A percentile compares a stretch with the other conserved stretches of the same genome.
These are phyloP conservation scores for Drymonia ruficornis DNA, from an alignment of 2,888 invertebrate species.

Conservation along the genomic window DNA sequence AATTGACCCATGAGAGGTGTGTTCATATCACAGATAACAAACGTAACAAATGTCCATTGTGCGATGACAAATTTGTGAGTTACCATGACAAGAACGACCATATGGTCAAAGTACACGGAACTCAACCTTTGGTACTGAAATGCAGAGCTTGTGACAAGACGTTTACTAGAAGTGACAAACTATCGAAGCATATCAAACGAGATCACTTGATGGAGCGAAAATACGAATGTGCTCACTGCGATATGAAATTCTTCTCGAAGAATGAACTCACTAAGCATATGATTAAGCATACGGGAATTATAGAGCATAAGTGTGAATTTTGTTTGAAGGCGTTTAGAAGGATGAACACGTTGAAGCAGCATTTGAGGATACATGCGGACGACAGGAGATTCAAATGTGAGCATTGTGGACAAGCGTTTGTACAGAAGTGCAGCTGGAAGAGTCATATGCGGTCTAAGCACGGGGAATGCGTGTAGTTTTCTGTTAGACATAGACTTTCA, in stretches of 20 bases:
- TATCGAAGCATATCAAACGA: background rate
- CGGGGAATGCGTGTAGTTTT: too few relatives aligned
- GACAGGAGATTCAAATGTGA: constrained; percentile 3
- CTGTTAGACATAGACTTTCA: too few relatives aligned
- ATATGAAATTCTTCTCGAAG: background rate
- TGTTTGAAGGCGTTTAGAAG: background rate
- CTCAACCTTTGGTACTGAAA: constrained; percentile 12
- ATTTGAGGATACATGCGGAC: constrained; percentile 2
- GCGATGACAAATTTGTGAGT: constrained; percentile 24
- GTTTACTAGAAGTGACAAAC: constrained; percentile 13
- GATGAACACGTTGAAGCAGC: background rate
- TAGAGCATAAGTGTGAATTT: background rate
- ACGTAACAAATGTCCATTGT: constrained; percentile 29
- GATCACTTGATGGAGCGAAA: background rate
- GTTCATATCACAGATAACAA: constrained; percentile 19
- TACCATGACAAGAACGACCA: constrained; percentile 24
- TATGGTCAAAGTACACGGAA: constrained; percentile 28
- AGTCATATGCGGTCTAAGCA: constrained; percentile 3
- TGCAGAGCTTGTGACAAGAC: constrained; percentile 36
- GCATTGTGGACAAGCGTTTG: background rate
- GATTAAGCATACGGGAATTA: background rate
- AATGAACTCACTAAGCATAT: background rate
- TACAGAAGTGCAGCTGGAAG: too few relatives aligned
- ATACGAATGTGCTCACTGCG: background rate
- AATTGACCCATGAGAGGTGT: constrained; percentile 26